Evolutionary conservation across 1,140 invertebrate species (phyloP).

Genomic region (Heliconius hermathena): DNA sequence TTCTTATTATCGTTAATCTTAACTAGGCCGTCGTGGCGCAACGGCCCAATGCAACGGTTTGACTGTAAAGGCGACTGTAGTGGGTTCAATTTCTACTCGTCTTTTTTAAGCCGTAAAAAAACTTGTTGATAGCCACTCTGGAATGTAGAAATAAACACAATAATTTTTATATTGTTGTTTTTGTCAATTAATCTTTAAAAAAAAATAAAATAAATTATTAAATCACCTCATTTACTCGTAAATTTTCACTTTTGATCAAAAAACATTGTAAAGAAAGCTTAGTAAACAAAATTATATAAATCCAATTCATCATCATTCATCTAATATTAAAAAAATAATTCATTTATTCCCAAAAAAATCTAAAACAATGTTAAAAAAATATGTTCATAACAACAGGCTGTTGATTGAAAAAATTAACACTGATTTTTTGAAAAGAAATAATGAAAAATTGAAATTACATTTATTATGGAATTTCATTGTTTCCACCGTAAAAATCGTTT

Average conservation of each 20-base stretch:
- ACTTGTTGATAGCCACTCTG: no score
- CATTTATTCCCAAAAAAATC: not conserved
- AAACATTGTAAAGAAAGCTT: not conserved
- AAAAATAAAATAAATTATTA: not conserved
- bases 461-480: not conserved
- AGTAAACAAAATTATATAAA: not conserved
- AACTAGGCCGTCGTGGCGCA: no score
- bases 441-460: not conserved
- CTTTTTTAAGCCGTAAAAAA: no score
- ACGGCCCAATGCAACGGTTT: no score
- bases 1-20: no score
- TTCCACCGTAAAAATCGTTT: not conserved
- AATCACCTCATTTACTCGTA: not conserved
- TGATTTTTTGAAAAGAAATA: not conserved
- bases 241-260: not conserved
- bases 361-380: not conserved
- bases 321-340: not conserved
- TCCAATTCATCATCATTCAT: not conserved
- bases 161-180: no score
- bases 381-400: not conserved
- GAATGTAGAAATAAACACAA: no score
- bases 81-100: not conserved
- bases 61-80: not conserved
- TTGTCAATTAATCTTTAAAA: no score
- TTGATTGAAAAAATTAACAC: not conserved